A percentile compares a stretch with the other conserved stretches of the same genome.
Evolutionary conservation across 2,888 invertebrate genomes (phyloP).

Genomic region (Cepaea hortensis): DNA sequence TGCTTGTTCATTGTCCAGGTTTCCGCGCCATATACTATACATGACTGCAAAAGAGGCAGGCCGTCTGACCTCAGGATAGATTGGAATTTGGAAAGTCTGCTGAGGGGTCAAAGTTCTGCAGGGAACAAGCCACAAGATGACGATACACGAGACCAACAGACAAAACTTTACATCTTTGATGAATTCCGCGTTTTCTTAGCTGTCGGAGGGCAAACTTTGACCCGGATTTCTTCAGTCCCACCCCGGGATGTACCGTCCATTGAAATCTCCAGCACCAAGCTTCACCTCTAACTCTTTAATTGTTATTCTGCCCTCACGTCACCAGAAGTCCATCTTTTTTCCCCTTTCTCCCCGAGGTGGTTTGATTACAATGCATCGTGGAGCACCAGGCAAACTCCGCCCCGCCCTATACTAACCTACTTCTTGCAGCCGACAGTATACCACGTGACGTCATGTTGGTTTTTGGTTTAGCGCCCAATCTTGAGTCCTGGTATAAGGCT

Average conservation of each 20-base stretch:
- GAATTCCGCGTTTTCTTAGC: neutral
- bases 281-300: neutral
- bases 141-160: no score
- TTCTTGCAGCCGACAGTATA: neutral
- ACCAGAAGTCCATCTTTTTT: no score
- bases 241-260: neutral
- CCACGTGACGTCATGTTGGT: neutral
- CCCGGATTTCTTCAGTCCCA: neutral
- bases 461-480: neutral
- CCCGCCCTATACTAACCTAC: constrained; percentile 9
- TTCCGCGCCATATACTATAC: no score
- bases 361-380: no score
- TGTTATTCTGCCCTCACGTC: no score
- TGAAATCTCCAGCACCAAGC: neutral
- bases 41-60: no score
- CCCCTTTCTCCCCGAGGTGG: no score
- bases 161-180: no score
- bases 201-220: neutral
- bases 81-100: no score
- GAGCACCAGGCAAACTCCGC: neutral
- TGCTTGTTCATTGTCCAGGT: no score
- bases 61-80: no score
- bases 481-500: neutral
- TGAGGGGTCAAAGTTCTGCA: neutral
- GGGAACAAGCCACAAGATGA: no score